phyloP scores from a whole-genome alignment of 2,888 invertebrate species.

The Drosophila buzzatii region DNA sequence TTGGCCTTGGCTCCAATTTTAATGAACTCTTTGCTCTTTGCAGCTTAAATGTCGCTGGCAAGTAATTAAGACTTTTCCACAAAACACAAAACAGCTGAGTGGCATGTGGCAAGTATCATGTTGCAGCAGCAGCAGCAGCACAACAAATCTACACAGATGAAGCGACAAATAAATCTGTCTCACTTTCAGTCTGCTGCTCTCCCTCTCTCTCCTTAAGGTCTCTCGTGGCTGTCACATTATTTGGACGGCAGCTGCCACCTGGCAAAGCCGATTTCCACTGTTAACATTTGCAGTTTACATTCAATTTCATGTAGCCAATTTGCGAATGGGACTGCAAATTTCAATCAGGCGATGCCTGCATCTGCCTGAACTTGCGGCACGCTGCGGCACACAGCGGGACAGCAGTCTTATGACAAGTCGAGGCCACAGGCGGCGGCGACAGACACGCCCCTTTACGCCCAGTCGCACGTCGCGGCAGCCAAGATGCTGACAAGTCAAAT shows the following conservation, averaged over 20 bases:
- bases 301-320: conserved; percentile 23
- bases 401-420: conserved; percentile 47
- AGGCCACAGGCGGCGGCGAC: conserved; percentile 48
- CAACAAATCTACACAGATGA: background rate
- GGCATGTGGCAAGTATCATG: conserved; percentile 13
- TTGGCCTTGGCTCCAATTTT: background rate
- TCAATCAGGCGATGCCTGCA: conserved; percentile 29
- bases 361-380: conserved; percentile 33
- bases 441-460: background rate
- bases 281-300: conserved; percentile 16
- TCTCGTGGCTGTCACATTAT: background rate
- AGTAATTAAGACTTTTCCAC: conserved; percentile 20
- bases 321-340: conserved; percentile 29
- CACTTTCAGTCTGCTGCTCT: background rate
- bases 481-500: conserved; percentile 58
- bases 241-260: conserved; percentile 20
- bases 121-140: conserved; percentile 12
- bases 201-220: background rate
- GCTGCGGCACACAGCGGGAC: conserved; percentile 39
- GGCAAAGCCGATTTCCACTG: conserved; percentile 14
- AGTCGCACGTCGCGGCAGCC: background rate
- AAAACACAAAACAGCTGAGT: conserved; percentile 5
- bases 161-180: conserved; percentile 6
- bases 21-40: conserved; percentile 21
- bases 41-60: conserved; percentile 16